Evolutionary conservation across 2,797 vertebrate genomes (phyloP).

Genomic region (Pithecia hirsuta): DNA sequence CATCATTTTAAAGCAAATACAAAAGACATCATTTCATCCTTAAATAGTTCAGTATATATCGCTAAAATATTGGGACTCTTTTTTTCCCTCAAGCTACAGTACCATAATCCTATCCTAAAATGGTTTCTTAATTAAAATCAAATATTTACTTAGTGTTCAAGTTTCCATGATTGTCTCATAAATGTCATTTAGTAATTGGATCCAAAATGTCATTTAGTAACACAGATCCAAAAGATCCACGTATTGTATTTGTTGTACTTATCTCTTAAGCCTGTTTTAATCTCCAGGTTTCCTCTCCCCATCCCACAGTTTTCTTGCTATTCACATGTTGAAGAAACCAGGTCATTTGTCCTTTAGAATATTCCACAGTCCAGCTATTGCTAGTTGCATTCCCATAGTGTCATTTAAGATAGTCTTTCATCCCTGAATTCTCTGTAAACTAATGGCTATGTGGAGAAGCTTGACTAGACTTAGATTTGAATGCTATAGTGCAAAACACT

Average conservation of each 20-base stretch:
- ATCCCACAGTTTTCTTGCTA: background rate
- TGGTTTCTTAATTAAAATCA: background rate
- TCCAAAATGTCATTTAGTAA: conserved; percentile 15
- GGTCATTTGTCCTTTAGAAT: background rate
- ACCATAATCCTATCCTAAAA: background rate
- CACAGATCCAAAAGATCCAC: background rate
- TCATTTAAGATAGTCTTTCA: background rate
- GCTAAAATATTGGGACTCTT: background rate
- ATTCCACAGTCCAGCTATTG: background rate
- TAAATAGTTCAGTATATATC: background rate
- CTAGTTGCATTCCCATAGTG: background rate
- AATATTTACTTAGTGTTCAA: background rate
- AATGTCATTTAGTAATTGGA: background rate
- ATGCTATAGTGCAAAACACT: background rate
- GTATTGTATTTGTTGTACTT: background rate
- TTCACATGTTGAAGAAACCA: background rate
- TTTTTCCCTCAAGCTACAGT: background rate
- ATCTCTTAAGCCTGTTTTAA: background rate
- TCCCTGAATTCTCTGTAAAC: background rate
- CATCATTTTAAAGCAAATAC: background rate
- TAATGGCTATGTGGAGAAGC: background rate
- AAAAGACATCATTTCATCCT: background rate
- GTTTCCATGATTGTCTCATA: background rate
- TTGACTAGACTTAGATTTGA: background rate
- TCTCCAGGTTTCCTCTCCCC: background rate